These are phyloP conservation scores for Chiloscyllium plagiosum DNA, from an alignment of 2,113 vertebrate species.

Conservation along the genomic window DNA sequence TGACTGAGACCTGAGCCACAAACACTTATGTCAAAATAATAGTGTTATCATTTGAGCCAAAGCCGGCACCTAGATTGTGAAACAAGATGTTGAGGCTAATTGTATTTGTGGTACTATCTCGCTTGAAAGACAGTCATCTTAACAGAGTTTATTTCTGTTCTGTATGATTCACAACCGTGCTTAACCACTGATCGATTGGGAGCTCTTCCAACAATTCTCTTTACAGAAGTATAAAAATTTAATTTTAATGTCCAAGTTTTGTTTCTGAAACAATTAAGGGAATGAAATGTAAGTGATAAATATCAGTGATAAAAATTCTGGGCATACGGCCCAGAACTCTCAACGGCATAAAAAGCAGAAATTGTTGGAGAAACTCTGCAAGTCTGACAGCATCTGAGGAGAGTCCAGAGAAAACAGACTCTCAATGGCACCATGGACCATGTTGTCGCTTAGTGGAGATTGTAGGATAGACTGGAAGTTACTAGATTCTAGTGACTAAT, in stretches of 20 bases:
- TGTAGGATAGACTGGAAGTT: background rate
- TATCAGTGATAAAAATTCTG: background rate
- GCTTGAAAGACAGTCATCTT: no score
- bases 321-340: no score
- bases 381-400: no score
- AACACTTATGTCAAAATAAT: background rate
- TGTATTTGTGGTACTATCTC: background rate
- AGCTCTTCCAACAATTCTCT: background rate
- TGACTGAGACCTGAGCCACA: background rate
- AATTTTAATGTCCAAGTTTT: background rate
- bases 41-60: background rate
- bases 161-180: background rate
- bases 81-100: background rate
- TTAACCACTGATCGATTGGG: background rate
- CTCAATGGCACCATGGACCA: background rate
- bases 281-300: background rate
- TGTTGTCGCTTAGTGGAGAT: background rate
- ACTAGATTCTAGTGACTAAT: background rate
- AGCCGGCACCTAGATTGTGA: background rate
- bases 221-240: background rate
- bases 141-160: background rate
- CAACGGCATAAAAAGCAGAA: no score
- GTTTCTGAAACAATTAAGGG: background rate
- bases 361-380: no score
- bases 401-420: background rate